Percentiles rank a stretch among this genome's conserved stretches.
phyloP scores from a whole-genome alignment of 2,888 invertebrate species.

The Morpho deidamia region DNA sequence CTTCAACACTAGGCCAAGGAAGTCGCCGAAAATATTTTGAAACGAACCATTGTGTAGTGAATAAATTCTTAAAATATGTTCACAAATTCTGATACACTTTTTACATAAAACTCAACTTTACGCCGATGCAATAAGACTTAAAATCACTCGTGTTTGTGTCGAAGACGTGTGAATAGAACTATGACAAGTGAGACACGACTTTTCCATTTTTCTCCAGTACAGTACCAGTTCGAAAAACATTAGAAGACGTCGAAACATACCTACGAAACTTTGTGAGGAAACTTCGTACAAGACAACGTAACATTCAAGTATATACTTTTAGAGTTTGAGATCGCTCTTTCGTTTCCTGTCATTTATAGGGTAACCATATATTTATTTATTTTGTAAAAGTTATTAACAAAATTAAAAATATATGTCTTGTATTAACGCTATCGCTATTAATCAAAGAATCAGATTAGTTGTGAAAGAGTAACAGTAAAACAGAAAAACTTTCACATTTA shows the following conservation, averaged over 20 bases:
- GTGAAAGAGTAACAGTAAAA: too few species aligned
- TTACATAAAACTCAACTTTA: constrained; percentile 6
- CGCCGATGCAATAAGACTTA: not conserved
- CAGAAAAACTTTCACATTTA: too few species aligned
- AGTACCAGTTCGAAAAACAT: constrained; percentile 17
- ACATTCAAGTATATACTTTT: constrained; percentile 22
- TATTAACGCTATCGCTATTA: too few species aligned
- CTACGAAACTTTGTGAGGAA: constrained; percentile 35
- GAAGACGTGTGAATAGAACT: constrained; percentile 18
- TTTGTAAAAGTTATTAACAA: too few species aligned
- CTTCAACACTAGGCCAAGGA: too few species aligned
- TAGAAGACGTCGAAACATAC: constrained; percentile 44
- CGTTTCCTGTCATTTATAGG: constrained; percentile 41
- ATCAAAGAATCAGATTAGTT: too few species aligned
- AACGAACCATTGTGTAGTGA: constrained; percentile 13
- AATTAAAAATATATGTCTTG: too few species aligned
- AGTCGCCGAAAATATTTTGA: not conserved
- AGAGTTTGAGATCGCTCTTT: constrained; percentile 40
- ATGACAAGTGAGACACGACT: constrained; percentile 42
- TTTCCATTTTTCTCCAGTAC: constrained; percentile 51
- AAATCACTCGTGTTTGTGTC: not conserved
- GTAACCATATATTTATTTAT: not conserved
- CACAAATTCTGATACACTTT: not conserved
- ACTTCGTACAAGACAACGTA: constrained; percentile 35
- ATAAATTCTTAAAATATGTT: constrained; percentile 17